Conservation (phyloP, 2,113 vertebrate genomes). For the Nerophis lumbriciformis region DNA sequence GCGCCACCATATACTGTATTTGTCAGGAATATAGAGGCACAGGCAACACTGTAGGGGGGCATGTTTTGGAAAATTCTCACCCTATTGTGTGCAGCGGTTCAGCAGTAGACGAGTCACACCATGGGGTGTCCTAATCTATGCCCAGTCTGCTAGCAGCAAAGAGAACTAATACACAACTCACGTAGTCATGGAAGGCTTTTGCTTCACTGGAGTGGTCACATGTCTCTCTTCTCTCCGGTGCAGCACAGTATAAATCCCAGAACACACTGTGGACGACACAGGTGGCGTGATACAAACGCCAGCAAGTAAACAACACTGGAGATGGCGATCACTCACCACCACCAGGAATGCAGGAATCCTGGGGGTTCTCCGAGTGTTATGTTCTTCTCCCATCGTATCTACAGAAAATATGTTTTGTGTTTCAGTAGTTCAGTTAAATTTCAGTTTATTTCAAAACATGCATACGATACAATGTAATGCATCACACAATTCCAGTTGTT, state of each 20-base stretch:
- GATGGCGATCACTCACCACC: slow-evolving; percentile 83
- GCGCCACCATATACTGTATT: too few species aligned
- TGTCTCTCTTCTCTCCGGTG: slow-evolving; percentile 96
- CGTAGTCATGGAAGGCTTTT: slow-evolving; percentile 99
- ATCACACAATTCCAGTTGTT: too few species aligned
- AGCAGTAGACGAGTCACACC: too few species aligned
- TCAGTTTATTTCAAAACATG: too few species aligned
- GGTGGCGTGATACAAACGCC: slow-evolving; percentile 26
- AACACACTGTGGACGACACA: slow-evolving; percentile 81
- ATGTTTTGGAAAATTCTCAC: too few species aligned
- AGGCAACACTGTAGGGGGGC: too few species aligned
- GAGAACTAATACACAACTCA: slow-evolving; percentile 75
- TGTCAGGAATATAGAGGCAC: too few species aligned
- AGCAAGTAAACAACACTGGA: slow-evolving; percentile 24
- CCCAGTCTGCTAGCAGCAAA: too few species aligned
- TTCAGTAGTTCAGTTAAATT: not conserved
- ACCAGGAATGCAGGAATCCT: slow-evolving; percentile 94
- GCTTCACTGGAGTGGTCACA: slow-evolving; percentile 99
- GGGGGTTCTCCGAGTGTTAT: slow-evolving; percentile 92
- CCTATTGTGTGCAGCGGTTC: too few species aligned
- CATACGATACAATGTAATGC: too few species aligned
- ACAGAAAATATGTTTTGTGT: slow-evolving; percentile 20
- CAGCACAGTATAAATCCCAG: slow-evolving; percentile 99
- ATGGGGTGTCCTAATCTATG: too few species aligned
- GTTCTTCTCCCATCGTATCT: slow-evolving; percentile 98